Conservation (phyloP, 2,888 invertebrate species). For the Acronicta psi region DNA sequence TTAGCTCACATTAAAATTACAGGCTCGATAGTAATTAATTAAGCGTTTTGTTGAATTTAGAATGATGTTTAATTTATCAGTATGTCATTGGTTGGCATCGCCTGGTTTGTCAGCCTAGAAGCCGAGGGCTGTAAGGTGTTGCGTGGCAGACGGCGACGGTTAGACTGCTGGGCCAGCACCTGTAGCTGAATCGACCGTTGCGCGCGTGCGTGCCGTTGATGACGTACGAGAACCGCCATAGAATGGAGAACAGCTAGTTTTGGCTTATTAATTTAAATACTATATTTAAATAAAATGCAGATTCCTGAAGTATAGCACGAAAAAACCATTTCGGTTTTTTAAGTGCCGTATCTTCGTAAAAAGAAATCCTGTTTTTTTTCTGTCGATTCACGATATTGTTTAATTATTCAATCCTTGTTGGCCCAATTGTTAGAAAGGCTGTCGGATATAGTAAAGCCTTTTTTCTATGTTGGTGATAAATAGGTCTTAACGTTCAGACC, state of each 20-base stretch:
- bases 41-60: conserved; percentile 45
- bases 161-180: conserved; percentile 85
- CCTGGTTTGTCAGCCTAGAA: conserved; percentile 52
- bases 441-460: no score
- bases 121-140: conserved; percentile 53
- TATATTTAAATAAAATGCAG: not conserved
- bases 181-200: conserved; percentile 87
- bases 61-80: conserved; percentile 61
- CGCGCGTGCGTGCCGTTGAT: conserved; percentile 87
- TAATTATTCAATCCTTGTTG: no score
- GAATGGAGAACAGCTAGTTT: conserved; percentile 58
- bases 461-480: no score
- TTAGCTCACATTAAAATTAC: conserved; percentile 58
- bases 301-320: not conserved
- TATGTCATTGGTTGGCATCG: conserved; percentile 69
- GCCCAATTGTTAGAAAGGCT: no score
- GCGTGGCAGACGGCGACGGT: conserved; percentile 67
- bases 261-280: conserved; percentile 37
- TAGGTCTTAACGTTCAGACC: no score
- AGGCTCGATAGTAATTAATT: conserved; percentile 60
- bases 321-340: no score
- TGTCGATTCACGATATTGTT: no score
- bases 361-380: no score
- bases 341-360: no score
- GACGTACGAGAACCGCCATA: conserved; percentile 78